phyloP scores from a whole-genome alignment of 2,797 vertebrate species.

The Spinus pinus region DNA sequence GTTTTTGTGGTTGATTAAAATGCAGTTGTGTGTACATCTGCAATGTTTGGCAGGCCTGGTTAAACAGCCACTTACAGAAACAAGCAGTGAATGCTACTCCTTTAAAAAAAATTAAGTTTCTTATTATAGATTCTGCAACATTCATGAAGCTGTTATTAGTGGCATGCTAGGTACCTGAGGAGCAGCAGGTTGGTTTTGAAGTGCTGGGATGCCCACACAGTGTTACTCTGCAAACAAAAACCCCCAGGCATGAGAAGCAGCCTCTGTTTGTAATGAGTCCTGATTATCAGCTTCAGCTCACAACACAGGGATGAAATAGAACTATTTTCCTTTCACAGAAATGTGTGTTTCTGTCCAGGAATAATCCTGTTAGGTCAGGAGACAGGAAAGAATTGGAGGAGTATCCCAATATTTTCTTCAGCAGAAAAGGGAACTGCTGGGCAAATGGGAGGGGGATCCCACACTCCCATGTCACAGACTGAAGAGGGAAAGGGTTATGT shows the following conservation, averaged over 20 bases:
- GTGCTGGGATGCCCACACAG: neutral
- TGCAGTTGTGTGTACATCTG: neutral
- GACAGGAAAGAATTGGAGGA: neutral
- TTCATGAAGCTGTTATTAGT: neutral
- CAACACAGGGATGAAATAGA: neutral
- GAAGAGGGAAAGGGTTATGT: neutral
- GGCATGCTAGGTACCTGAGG: neutral
- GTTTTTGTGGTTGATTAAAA: slow-evolving; percentile 53
- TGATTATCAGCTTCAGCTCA: neutral
- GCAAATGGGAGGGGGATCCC: neutral
- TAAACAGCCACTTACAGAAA: slow-evolving; percentile 31
- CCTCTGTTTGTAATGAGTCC: neutral
- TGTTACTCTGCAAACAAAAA: neutral
- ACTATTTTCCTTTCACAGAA: neutral
- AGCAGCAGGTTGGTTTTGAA: slow-evolving; percentile 45
- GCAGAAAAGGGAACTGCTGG: neutral
- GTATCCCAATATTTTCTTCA: neutral
- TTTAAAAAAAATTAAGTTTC: neutral
- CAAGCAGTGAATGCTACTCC: neutral
- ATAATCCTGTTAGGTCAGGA: neutral
- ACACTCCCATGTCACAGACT: neutral
- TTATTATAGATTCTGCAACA: neutral
- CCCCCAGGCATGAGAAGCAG: neutral
- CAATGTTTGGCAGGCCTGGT: neutral
- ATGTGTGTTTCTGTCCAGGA: neutral